phyloP scores from a whole-genome alignment of 2,797 vertebrate species.

The Gymnothorax reevesii region DNA sequence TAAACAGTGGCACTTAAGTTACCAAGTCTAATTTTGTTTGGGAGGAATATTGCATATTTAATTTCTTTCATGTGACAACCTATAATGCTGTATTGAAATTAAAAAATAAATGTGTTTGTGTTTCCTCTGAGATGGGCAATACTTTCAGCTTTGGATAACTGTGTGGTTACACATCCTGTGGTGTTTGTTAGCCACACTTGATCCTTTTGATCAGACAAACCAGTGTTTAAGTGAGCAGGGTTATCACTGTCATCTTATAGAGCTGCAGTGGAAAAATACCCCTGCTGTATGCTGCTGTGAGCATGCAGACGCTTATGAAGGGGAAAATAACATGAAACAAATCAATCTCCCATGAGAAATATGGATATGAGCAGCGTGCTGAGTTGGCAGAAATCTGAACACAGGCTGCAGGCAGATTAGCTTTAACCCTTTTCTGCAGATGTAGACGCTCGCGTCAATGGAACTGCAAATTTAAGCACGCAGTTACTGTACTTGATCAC shows the following conservation, averaged over 20 bases:
- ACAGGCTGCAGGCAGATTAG: conserved; percentile 75
- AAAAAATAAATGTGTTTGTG: conserved; percentile 29
- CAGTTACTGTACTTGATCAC: too few relatives aligned
- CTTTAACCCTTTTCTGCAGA: too few relatives aligned
- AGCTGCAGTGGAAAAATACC: background rate
- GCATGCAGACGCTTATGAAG: conserved; percentile 69
- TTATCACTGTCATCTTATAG: background rate
- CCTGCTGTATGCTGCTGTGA: conserved; percentile 54
- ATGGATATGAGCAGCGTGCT: conserved; percentile 78
- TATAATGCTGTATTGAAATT: conserved; percentile 75
- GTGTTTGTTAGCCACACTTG: background rate
- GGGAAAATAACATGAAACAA: conserved; percentile 80
- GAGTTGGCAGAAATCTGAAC: conserved; percentile 72
- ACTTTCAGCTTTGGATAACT: background rate
- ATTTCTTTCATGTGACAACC: conserved; percentile 54
- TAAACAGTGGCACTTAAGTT: conserved; percentile 99
- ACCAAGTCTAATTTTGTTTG: conserved; percentile 95
- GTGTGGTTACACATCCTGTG: background rate
- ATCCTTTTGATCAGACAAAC: background rate
- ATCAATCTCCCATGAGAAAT: conserved; percentile 75
- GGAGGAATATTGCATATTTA: conserved; percentile 78
- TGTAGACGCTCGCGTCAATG: too few relatives aligned
- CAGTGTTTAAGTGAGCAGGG: background rate
- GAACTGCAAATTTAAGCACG: too few relatives aligned
- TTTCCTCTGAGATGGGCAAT: background rate